These are phyloP conservation scores for Zelostemma sp. DNA, from an alignment of 1,140 invertebrate species.

Conservation along the genomic window DNA sequence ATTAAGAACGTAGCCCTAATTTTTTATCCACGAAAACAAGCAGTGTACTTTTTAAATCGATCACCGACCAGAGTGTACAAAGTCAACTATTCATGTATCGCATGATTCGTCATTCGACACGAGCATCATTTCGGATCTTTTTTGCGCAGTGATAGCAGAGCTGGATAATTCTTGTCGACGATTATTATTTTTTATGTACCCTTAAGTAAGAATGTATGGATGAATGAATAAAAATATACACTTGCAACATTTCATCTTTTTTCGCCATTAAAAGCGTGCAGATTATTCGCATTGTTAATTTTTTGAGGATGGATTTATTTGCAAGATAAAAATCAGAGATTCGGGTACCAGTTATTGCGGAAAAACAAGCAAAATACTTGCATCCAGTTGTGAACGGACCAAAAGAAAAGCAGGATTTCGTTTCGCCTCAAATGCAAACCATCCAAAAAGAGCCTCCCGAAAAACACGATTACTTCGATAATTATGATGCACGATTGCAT, in stretches of 20 bases:
- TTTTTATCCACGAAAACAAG: no score
- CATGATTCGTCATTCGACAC: background rate
- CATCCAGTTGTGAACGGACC: slow-evolving; percentile 63
- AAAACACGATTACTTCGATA: slow-evolving; percentile 63
- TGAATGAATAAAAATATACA: slow-evolving; percentile 1
- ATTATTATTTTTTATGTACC: background rate
- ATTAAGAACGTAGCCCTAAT: no score
- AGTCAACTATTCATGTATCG: background rate
- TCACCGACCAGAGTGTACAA: background rate
- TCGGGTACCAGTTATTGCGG: slow-evolving; percentile 41
- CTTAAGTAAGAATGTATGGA: slow-evolving; percentile 3
- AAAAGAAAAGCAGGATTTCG: slow-evolving; percentile 59
- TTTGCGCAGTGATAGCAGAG: background rate
- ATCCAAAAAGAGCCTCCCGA: slow-evolving; percentile 58
- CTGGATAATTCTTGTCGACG: background rate
- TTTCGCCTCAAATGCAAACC: slow-evolving; percentile 60
- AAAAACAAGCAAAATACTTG: slow-evolving; percentile 67
- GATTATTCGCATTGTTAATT: no score
- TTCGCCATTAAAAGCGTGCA: no score
- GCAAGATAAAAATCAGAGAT: background rate
- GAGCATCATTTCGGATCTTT: background rate
- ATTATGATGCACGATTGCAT: slow-evolving; percentile 66
- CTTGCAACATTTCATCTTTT: no score
- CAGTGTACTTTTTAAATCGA: no score
- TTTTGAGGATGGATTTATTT: no score